Base-by-base conservation (phyloP, 2,888 invertebrate species). In the Lasioglossum zephyrum region DNA sequence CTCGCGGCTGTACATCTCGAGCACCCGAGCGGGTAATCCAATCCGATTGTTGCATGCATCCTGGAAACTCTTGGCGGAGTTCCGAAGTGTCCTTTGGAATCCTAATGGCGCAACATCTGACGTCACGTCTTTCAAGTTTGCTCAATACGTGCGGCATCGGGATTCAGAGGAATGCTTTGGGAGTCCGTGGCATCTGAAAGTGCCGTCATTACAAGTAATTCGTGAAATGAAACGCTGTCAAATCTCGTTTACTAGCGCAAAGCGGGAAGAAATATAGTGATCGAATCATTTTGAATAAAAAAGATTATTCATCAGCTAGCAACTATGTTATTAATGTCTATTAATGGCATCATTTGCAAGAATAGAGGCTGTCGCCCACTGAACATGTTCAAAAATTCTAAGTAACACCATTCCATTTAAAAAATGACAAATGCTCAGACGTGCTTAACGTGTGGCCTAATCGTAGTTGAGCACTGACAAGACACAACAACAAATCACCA, bases 11-110 rank as follows among this genome's bases (percentile, higher is more conserved):
- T 84, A 80, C 84, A 76, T 83, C 88, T 81, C 81, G 85, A 89
- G 80, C 80, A 81, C 76, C 82, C 82, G 78, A 73, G 79, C 84
- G 76, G 74, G 90, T 89, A 89, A 89, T 87, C 87, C 90, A 87
- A 90, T 90, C 86, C 87, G 89, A 89, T 89, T 89, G 90, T 87
- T 89, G 88, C 88, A 84, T 85, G 88, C 87, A 83, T 84, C 82
- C 76, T 74, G 78, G 88, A 87, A 88, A 89, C 89, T 88, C 90
- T 90, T 89, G 90, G 79, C 88, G 85, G 73, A 87, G 89, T 90
- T 89, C 87, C 89, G 82, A 89, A 88, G 87, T 86, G 84, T 84
- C 87, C 87, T 85, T 82, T 75, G 85, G 78, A 77, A 81, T 87
- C 81, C 81, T 81, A 86, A 86, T 86, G 80, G 80, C 60, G 74